phyloP scores from a whole-genome alignment of 2,888 invertebrate genomes.

The Lysandra bellargus region DNA sequence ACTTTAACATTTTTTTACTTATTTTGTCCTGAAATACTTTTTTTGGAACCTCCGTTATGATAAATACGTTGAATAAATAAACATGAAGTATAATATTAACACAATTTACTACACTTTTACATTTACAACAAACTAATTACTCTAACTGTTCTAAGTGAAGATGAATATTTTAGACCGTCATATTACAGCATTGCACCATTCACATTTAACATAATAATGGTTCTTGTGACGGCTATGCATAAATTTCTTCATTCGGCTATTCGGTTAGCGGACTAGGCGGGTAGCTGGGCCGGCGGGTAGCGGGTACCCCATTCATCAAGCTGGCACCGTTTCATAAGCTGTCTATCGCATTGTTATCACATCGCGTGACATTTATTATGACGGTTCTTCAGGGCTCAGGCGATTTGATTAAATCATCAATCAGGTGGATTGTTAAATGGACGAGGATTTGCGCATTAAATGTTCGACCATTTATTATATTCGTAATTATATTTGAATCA shows the following conservation, averaged over 20 bases:
- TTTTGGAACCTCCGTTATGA: background rate
- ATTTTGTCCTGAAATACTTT: background rate
- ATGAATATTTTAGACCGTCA: conserved; percentile 22
- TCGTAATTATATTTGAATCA: background rate
- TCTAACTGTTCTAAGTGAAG: background rate
- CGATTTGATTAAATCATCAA: conserved; percentile 62
- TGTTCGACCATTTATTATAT: background rate
- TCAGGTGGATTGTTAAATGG: conserved; percentile 34
- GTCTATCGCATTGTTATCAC: conserved; percentile 71
- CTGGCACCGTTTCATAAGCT: conserved; percentile 63
- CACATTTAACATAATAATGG: conserved; percentile 34
- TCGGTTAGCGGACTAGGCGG: background rate
- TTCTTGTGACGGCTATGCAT: conserved; percentile 34
- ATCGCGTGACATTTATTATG: conserved; percentile 69
- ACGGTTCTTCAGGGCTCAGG: conserved; percentile 47
- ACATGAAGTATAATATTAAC: background rate
- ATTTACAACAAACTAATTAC: background rate
- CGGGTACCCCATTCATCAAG: conserved; percentile 60
- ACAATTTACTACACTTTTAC: background rate
- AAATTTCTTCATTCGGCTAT: conserved; percentile 34
- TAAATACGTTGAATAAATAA: background rate
- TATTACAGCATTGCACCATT: conserved; percentile 31
- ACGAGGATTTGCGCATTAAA: background rate
- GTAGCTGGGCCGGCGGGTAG: background rate
- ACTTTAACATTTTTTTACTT: background rate